These are phyloP conservation scores for Xestobium rufovillosum DNA, from an alignment of 2,888 invertebrate genomes.

Conservation along the genomic window DNA sequence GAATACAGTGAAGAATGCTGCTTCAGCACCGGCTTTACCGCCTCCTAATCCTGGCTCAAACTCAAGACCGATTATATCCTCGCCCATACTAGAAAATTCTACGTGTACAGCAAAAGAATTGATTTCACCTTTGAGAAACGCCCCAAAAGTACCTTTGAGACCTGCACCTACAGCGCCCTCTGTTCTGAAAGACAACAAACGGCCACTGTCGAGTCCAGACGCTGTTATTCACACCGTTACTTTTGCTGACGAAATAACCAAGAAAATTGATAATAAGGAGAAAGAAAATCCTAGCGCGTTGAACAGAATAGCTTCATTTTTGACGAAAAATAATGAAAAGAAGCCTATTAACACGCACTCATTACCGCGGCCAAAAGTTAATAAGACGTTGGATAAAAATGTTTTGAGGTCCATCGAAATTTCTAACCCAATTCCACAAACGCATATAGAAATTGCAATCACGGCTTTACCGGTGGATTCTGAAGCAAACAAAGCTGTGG, in stretches of 20 bases:
- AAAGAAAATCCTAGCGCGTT: slow-evolving; percentile 46
- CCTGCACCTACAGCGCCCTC: slow-evolving; percentile 51
- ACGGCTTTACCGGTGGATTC: slow-evolving; percentile 54
- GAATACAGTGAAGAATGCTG: slow-evolving; percentile 41
- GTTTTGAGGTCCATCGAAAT: slow-evolving; percentile 70
- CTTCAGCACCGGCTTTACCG: slow-evolving; percentile 50
- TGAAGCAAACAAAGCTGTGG: slow-evolving; percentile 52
- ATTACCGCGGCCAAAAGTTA: slow-evolving; percentile 54
- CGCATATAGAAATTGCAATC: slow-evolving; percentile 54
- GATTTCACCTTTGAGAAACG: slow-evolving; percentile 54
- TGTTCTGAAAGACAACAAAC: slow-evolving; percentile 39
- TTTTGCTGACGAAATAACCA: slow-evolving; percentile 41
- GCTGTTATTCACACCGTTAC: slow-evolving; percentile 38
- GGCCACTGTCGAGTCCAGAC: slow-evolving; percentile 47
- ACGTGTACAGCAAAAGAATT: slow-evolving; percentile 72
- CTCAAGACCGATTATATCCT: slow-evolving; percentile 70
- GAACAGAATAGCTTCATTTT: slow-evolving; percentile 68
- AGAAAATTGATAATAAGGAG: slow-evolving; percentile 47
- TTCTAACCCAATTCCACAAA: slow-evolving; percentile 73
- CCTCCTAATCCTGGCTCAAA: slow-evolving; percentile 55
- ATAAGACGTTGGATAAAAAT: slow-evolving; percentile 62
- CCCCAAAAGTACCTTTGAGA: slow-evolving; percentile 53
- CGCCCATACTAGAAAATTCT: slow-evolving; percentile 73
- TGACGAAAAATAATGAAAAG: slow-evolving; percentile 52
- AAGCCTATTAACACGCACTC: slow-evolving; percentile 50